Base-by-base conservation (phyloP, 2,888 invertebrate genomes). In the Drosophila cognata region DNA sequence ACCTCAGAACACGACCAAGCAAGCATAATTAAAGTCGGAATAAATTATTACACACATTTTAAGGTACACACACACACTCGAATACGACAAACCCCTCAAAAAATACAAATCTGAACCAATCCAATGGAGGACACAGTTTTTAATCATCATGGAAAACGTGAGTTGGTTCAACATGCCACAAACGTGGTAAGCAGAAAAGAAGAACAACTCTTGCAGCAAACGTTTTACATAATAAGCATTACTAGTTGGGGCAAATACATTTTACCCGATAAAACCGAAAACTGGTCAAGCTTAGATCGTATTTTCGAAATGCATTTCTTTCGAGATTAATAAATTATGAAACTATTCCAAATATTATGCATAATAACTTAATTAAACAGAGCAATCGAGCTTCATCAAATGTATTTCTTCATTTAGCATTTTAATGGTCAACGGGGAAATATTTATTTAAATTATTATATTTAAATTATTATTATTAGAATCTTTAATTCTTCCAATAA, bases 1-100 rank as follows among this genome's bases (percentile, higher is more conserved):
- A 72, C 58, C 46, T 4, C 60, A 56, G 60, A 69, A 84, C 57
- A 58, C 62, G 57, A 56, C 46, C 57, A 74, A 79, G 77, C 72
- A 71, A 81, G 60, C 77, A 81, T 90, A 84, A 84, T 88, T 83
- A 84, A 82, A 84, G 74, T 82, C 66, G 56, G 90, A 89, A 89
- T 89, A 89, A 91, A 89, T 91, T 91, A 89, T 88, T 85, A 91
- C 66, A 72, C 71, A 74, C 86, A 84, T 84, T 79, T 82, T 70
- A 70, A 60, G 70, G 70, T 16, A n/a, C 51, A 51, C 21, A 35
- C 35, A 53, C 55, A 55, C 7, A 57, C 41, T 28, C 70, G 67
- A 74, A 74, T 80, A 75, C 81, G 84, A 77, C 80, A 86, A 31
- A 25, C 35, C n/a, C 50, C 74, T 43, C 18, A 48, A 60, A 21